A percentile compares a stretch with the other conserved stretches of the same genome.
phyloP scores from a whole-genome alignment of 2,888 invertebrate genomes.

The Tetranychus truncatus region DNA sequence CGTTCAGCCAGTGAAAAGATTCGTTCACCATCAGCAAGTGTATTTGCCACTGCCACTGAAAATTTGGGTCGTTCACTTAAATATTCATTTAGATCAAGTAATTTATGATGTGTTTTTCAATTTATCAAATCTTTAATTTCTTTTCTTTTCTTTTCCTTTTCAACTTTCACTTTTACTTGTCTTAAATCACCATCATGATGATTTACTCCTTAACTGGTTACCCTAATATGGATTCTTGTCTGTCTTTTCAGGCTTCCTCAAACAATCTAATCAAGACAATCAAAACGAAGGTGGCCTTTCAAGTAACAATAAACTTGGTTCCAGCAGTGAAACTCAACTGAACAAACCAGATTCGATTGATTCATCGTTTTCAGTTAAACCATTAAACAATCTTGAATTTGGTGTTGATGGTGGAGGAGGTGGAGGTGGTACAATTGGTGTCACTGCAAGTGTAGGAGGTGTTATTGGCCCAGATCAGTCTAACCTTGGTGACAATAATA shows the following conservation, averaged over 20 bases:
- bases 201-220: neutral
- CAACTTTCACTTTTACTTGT: neutral
- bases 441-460: neutral
- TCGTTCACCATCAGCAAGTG: slow-evolving; percentile 2
- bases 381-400: neutral
- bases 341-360: neutral
- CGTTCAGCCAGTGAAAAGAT: slow-evolving; percentile 13
- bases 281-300: neutral
- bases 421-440: neutral
- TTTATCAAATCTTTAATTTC: neutral
- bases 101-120: neutral
- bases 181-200: neutral
- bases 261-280: neutral
- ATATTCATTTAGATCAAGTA: slow-evolving; percentile 22
- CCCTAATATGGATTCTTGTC: neutral
- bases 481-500: neutral
- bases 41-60: slow-evolving; percentile 20
- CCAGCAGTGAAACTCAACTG: neutral
- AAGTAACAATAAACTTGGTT: neutral
- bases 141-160: neutral
- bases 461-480: neutral
- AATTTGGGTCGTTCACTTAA: slow-evolving; percentile 22
- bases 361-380: neutral
- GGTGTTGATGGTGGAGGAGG: neutral
- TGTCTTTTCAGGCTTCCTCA: neutral